A percentile compares a stretch with the other conserved stretches of the same genome.
Conservation (phyloP, 2,797 vertebrate species). For the Aeoliscus strigatus region DNA sequence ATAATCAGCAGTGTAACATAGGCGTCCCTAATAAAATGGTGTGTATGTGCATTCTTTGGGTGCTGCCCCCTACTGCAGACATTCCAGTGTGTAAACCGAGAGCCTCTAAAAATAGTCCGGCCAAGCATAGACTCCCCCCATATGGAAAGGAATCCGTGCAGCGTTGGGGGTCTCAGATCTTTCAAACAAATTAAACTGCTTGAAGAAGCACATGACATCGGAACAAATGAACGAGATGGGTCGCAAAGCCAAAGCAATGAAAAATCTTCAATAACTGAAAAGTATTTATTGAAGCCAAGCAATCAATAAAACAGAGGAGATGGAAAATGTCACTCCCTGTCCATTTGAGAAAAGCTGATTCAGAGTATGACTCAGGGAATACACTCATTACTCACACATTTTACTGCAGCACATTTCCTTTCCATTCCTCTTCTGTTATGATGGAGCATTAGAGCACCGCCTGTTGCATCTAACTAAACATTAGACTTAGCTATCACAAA, state of each 20-base stretch:
- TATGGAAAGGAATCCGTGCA: conserved; percentile 40
- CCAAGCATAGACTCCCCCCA: conserved; percentile 24
- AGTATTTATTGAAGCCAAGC: conserved; percentile 62
- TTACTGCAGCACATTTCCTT: conserved; percentile 19
- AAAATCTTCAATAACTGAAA: conserved; percentile 41
- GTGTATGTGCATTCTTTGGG: not conserved
- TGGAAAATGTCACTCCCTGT: conserved; percentile 10
- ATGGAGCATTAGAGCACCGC: conserved; percentile 1
- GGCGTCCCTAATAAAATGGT: no score
- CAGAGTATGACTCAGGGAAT: conserved; percentile 15
- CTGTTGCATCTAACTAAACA: conserved; percentile 9
- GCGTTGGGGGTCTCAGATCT: conserved; percentile 5
- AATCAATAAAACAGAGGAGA: conserved; percentile 43
- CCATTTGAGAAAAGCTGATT: conserved; percentile 18
- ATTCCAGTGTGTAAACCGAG: conserved; percentile 43
- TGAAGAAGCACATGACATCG: not conserved
- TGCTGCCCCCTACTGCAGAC: conserved; percentile 4
- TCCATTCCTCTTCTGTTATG: not conserved
- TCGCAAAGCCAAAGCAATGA: conserved; percentile 1
- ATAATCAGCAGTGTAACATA: no score
- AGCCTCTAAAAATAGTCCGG: conserved; percentile 49
- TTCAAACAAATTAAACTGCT: not conserved
- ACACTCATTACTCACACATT: conserved; percentile 10
- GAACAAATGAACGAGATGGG: not conserved
- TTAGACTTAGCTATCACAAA: conserved; percentile 25